These are phyloP conservation scores for Porites lutea DNA, from an alignment of 64 coral and sea anemone genomes.

Conservation along the genomic window DNA sequence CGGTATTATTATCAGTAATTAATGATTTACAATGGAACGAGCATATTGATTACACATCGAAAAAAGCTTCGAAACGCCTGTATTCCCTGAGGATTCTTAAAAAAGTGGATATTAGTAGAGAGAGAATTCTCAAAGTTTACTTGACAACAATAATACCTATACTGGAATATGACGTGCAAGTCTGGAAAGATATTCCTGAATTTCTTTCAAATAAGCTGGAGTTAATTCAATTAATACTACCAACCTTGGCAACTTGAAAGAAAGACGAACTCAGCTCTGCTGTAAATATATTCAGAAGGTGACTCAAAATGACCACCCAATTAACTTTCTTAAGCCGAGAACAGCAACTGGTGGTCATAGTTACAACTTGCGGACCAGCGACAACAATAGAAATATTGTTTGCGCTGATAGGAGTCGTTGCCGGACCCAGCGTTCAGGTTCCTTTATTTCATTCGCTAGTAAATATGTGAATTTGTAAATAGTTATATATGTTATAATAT, in stretches of 20 bases:
- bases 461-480: background rate
- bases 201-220: too few species aligned
- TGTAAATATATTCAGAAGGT: too few species aligned
- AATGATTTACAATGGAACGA: slow-evolving; percentile 1
- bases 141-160: background rate
- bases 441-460: background rate
- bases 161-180: background rate
- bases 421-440: too few species aligned
- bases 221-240: too few species aligned
- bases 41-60: background rate
- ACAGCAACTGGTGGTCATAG: too few species aligned
- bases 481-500: background rate
- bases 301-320: too few species aligned
- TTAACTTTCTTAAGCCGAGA: too few species aligned
- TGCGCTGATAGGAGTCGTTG: too few species aligned
- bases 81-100: background rate
- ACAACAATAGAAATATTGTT: too few species aligned
- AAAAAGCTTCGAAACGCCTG: background rate
- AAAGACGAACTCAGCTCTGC: background rate
- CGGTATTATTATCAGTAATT: background rate
- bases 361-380: too few species aligned
- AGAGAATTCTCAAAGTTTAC: background rate
- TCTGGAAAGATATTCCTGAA: background rate
- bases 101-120: background rate
- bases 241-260: background rate